Base-by-base conservation (phyloP, 2,113 vertebrate genomes). In the Pachypanchax playfairii region DNA sequence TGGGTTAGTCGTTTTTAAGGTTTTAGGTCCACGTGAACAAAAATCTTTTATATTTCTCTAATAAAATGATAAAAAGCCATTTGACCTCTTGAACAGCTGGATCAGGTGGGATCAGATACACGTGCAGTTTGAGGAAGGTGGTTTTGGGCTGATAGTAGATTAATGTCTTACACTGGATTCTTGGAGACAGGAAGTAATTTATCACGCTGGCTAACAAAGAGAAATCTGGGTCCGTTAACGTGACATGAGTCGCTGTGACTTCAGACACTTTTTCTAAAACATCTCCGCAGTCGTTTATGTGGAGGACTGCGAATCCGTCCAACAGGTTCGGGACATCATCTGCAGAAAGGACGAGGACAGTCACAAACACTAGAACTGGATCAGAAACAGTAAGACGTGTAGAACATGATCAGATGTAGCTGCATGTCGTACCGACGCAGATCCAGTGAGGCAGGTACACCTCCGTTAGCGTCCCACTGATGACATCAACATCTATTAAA, bases 381-480 rank as follows among this genome's bases (percentile, higher is more conserved):
- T 14, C 13, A 6, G 10, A 35, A n/a, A n/a, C n/a, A n/a, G n/a
- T n/a, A n/a, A n/a, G n/a, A n/a, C n/a, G n/a, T n/a, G n/a, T n/a
- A n/a, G n/a, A n/a, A n/a, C n/a, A n/a, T n/a, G n/a, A n/a, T n/a
- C n/a, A n/a, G n/a, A n/a, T n/a, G n/a, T n/a, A n/a, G n/a, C n/a
- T n/a, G n/a, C n/a, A n/a, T 18, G 10, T 38, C 66, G 36, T 10
- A 82, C 79, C 54, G 2, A 36, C 49, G 55, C 49, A 65, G 64
- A 78, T 18, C 74, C 75, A 78, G 70, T 82, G 79, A 6, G 66
- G 79, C 47, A 82, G 44, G 20, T 71, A 33, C 14, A 78, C 67
- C 49, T 51, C 70, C 25, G 13, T 17, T 0, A 82, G 28, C 66
- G 25, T 55, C 22, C 79, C 79, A 43, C 31, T 6, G 22, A 10